Percentiles rank a stretch among this genome's conserved stretches.
Conservation (phyloP, 2,113 vertebrate genomes). For the Notothenia rossii region DNA sequence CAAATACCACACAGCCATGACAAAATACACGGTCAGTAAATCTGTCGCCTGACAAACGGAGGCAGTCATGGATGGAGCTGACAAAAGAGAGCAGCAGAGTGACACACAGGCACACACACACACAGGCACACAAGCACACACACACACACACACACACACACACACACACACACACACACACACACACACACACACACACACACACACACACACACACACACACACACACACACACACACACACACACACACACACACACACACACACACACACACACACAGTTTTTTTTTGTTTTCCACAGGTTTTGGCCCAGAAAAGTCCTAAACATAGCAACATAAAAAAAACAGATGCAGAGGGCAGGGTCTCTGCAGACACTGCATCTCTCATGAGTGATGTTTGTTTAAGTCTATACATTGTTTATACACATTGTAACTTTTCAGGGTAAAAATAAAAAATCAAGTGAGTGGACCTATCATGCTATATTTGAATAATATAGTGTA, state of each 20-base stretch:
- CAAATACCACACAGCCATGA: background rate
- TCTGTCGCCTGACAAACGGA: background rate
- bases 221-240: conserved; percentile 22
- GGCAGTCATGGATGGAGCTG: background rate
- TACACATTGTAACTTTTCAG: background rate
- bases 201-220: too few species aligned
- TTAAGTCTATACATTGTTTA: too few species aligned
- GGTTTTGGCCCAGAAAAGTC: background rate
- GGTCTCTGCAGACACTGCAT: background rate
- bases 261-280: background rate
- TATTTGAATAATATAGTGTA: too few species aligned
- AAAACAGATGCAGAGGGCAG: background rate
- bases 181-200: background rate
- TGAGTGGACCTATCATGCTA: too few species aligned
- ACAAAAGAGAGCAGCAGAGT: conserved; percentile 5
- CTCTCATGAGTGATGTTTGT: background rate
- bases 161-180: background rate
- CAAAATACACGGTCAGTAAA: background rate
- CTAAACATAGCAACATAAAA: background rate
- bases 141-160: background rate
- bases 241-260: background rate
- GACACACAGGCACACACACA: background rate
- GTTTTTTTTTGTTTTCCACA: too few species aligned
- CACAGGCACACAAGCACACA: conserved; percentile 7
- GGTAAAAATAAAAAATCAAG: background rate